Evolutionary conservation across 2,888 invertebrate species (phyloP), one percentile per base, ranked within the genome.

Genomic region (Spilosoma lubricipeda): DNA sequence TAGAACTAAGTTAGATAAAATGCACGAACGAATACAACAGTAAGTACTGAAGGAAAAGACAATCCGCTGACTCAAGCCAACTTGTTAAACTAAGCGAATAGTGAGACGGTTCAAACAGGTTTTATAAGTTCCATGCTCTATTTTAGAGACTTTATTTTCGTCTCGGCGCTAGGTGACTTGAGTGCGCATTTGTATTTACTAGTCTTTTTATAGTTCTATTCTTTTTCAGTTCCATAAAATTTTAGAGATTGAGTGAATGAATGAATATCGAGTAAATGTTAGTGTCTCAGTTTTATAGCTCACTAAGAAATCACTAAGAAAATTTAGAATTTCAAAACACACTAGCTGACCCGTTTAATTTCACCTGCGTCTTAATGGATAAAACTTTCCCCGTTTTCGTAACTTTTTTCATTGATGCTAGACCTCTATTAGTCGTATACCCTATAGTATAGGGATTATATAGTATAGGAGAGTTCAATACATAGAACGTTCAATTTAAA

Each of bases 11-110:
- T 56, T 0, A 39, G 36, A 56, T 33, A 67, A 67, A 69, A n/a
- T 48, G 68, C 68, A 69, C 52, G n/a, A 36, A 56, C 15, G n/a
- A 56, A n/a, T n/a, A 69, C 69, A 36, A 18, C 56, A 69, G 30
- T n/a, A 4, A 39, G 13, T 66, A 11, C 39, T 69, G 15, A 36
- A 69, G 15, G 69, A 66, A 18, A 30, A 63, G 4, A 36, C 68
- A 36, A 68, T 52, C 3, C 23, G 56, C 15, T 56, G 33, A 36
- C n/a, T 33, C 23, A 52, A 68, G 13, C n/a, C n/a, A 56, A 69
- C 33, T 68, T 42, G 45, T 42, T 7, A 36, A 56, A 9, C 33
- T 18, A 56, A 52, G 56, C 36, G 52, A 66, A 66, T 39, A 36
- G 65, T 23, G 39, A 39, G 11, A 52, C n/a, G 7, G 69, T 56